Percentiles rank a stretch among this genome's conserved stretches.
These are phyloP conservation scores for Zoanthus solanderi DNA, from an alignment of 92 coral and sea anemone species.

Conservation along the genomic window DNA sequence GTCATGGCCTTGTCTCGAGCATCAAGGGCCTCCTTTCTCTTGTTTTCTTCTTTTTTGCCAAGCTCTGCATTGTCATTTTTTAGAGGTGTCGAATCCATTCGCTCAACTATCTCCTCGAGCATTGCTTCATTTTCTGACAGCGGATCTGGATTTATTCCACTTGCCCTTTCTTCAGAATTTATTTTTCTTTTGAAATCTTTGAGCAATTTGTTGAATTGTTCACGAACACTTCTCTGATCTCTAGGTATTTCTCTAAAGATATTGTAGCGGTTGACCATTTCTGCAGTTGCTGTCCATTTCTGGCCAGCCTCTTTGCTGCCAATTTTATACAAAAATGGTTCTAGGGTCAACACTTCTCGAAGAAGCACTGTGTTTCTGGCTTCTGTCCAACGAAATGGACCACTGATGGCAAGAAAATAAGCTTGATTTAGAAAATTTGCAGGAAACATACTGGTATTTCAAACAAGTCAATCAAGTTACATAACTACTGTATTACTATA, in stretches of 20 bases:
- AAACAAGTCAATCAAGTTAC: conserved; percentile 30
- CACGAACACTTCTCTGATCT: conserved; percentile 78
- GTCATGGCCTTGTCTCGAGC: conserved; percentile 73
- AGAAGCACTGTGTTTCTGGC: conserved; percentile 66
- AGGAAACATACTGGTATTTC: conserved; percentile 21
- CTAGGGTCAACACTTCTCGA: conserved; percentile 57
- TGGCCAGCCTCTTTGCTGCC: conserved; percentile 78
- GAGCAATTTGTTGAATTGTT: conserved; percentile 74
- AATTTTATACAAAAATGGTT: conserved; percentile 74
- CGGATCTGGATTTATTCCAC: conserved; percentile 75
- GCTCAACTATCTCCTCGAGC: conserved; percentile 69
- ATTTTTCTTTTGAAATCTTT: conserved; percentile 70
- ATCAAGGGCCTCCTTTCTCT: conserved; percentile 76
- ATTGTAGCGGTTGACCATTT: conserved; percentile 66
- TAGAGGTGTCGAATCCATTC: conserved; percentile 70
- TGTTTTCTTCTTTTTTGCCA: conserved; percentile 57
- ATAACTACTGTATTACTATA: conserved; percentile 28
- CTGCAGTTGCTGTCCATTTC: conserved; percentile 68
- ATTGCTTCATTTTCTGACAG: conserved; percentile 66
- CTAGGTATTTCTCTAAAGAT: conserved; percentile 65
- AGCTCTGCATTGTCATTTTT: conserved; percentile 47
- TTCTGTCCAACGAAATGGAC: conserved; percentile 77
- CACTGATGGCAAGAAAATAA: conserved; percentile 54
- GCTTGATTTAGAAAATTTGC: conserved; percentile 30
- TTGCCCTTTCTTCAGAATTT: conserved; percentile 56